Evolutionary conservation across 2,113 vertebrate genomes (phyloP).

Genomic region (Sebastes fasciatus): DNA sequence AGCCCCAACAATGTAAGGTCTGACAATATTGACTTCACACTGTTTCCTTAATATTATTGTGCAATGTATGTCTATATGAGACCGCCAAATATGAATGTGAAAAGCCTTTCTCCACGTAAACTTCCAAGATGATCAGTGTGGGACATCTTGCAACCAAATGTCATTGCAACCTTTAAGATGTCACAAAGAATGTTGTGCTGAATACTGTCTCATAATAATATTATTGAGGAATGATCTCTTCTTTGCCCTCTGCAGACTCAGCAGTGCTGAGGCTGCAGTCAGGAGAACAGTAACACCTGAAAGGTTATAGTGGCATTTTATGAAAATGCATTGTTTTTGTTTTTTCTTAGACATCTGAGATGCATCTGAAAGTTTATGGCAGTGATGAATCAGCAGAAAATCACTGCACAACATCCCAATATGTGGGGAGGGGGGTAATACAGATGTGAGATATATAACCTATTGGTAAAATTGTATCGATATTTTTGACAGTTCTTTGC

Average conservation of each 20-base stretch:
- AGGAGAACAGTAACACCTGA: background rate
- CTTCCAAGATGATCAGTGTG: background rate
- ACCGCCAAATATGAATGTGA: background rate
- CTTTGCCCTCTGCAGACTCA: background rate
- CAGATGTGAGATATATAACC: background rate
- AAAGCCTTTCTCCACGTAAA: background rate
- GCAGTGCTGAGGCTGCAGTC: background rate
- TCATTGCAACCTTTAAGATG: slow-evolving; percentile 1
- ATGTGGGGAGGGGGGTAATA: background rate
- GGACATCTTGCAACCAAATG: background rate
- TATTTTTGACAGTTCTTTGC: background rate
- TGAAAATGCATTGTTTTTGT: slow-evolving; percentile 1
- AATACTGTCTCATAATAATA: background rate
- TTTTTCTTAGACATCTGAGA: slow-evolving; percentile 1
- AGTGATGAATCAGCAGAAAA: slow-evolving; percentile 4
- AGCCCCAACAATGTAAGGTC: background rate
- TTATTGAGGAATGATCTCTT: background rate
- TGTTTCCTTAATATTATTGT: background rate
- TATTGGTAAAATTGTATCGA: background rate
- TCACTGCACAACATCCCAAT: background rate
- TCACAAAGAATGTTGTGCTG: background rate
- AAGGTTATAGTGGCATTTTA: slow-evolving; percentile 21
- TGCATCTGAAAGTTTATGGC: slow-evolving; percentile 2
- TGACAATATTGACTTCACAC: background rate
- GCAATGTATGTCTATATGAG: background rate